Evolutionary conservation across 2,797 vertebrate species (phyloP), one percentile per base, ranked within the genome.

Genomic region (Discoglossus pictus): DNA sequence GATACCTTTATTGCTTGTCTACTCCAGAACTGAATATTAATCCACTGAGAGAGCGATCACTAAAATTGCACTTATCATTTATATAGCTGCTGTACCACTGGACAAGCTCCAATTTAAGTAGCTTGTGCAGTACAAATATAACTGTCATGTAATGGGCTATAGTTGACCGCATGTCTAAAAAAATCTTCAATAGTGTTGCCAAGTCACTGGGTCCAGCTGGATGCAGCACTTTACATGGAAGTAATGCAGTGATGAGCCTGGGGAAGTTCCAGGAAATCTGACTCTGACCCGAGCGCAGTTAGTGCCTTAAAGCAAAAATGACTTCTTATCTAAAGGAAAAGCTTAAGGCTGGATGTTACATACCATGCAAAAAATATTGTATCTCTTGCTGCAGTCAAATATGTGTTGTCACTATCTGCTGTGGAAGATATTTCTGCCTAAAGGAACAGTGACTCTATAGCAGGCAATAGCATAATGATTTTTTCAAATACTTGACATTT

Each of bases 191-290:
- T 25, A 18, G 12, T 23, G 39, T 17, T 56, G 64, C 46, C 46
- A 42, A 59, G 64, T 13, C 11, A 11, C 36, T 35, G 4, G 2
- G 31, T 20, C 43, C 54, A 48, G 65, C 35, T 50, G 52, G 44
- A 34, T 48, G 39, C 23, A 59, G 36, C 31, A 13, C 24, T 68
- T 51, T 17, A 40, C 39, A 11, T 25, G 56, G 65, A 52, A 54
- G 40, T 24, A 27, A 35, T 46, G 36, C 9, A 54, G 21, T 12
- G 20, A 34, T 31, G 21, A 53, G n/a, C 38, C 18, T 16, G 1
- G 63, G 34, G 20, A 12, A 35, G 47, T 25, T 61, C 39, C 31
- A 15, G 31, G 58, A 51, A 54, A 61, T 36, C 48, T 38, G 48
- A 68, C 3, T 36, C 48, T 38, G 48, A 68, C 3, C 27, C 24